Percentiles rank a stretch among this genome's conserved stretches.
Evolutionary conservation across 2,113 vertebrate genomes (phyloP).

Genomic region (Percina caprodes): DNA sequence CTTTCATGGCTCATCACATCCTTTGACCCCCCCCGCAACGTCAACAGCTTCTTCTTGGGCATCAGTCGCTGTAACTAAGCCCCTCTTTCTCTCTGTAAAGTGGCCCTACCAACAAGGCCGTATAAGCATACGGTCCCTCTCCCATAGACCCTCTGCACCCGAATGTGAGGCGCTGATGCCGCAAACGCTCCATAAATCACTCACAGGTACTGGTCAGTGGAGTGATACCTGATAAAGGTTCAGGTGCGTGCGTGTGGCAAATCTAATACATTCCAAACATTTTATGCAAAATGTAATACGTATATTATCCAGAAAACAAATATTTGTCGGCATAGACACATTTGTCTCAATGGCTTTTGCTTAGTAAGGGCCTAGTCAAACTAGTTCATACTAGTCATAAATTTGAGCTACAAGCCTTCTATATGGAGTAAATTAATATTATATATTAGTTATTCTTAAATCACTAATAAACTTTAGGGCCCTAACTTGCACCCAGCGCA

Average conservation of each 20-base stretch:
- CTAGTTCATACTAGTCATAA: background rate
- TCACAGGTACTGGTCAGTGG: slow-evolving; percentile 8
- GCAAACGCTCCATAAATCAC: slow-evolving; percentile 11
- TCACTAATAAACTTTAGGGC: background rate
- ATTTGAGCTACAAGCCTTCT: background rate
- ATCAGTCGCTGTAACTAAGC: slow-evolving; percentile 13
- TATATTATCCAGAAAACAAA: background rate
- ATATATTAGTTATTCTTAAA: background rate
- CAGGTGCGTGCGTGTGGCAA: background rate
- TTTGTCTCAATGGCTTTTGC: background rate
- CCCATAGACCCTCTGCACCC: slow-evolving; percentile 26
- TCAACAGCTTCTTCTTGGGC: slow-evolving; percentile 56
- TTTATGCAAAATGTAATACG: background rate
- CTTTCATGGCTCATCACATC: slow-evolving; percentile 73
- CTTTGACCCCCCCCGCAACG: slow-evolving; percentile 63
- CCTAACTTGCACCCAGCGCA: too few relatives aligned
- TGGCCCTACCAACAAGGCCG: slow-evolving; percentile 8
- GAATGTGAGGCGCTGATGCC: background rate
- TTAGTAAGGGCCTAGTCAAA: background rate
- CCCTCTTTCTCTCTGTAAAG: background rate
- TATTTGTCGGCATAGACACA: background rate
- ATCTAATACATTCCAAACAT: background rate
- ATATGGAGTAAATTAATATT: background rate
- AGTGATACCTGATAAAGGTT: background rate
- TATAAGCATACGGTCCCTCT: background rate